phyloP scores from a whole-genome alignment of 2,888 invertebrate genomes.

The Drosophila mimica region DNA sequence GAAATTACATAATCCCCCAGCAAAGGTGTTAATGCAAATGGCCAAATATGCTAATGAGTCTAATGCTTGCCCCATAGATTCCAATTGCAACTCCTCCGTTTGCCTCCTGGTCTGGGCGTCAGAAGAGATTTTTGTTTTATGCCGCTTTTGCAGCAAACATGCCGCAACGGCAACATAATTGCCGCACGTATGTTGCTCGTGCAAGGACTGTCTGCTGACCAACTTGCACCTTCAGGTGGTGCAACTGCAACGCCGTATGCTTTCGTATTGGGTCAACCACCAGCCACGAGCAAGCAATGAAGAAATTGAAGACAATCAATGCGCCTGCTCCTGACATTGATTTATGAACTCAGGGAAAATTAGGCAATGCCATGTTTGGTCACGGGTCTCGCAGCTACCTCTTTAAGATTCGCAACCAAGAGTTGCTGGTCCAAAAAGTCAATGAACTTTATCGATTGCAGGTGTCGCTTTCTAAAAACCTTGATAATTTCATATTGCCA shows the following conservation, averaged over 20 bases:
- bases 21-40: conserved; percentile 83
- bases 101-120: conserved; percentile 25
- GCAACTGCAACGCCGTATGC: conserved; percentile 25
- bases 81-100: conserved; percentile 26
- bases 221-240: conserved; percentile 50
- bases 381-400: conserved; percentile 49
- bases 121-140: conserved; percentile 47
- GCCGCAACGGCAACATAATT: conserved; percentile 65
- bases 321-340: conserved; percentile 78
- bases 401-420: conserved; percentile 30
- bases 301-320: conserved; percentile 82
- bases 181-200: conserved; percentile 69
- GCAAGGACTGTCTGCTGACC: conserved; percentile 32
- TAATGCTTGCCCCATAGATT: conserved; percentile 46
- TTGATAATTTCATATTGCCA: conserved; percentile 1
- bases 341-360: conserved; percentile 83
- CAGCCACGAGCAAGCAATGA: conserved; percentile 32
- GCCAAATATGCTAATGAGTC: conserved; percentile 81
- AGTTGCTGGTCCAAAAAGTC: conserved; percentile 29
- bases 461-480: conserved; percentile 34
- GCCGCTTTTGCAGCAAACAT: conserved; percentile 36
- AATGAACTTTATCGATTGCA: conserved; percentile 36
- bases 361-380: conserved; percentile 83
- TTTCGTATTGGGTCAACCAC: conserved; percentile 49
- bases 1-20: conserved; percentile 80